These are phyloP conservation scores for Netelia virgata DNA, from an alignment of 2,888 invertebrate species.

Conservation along the genomic window DNA sequence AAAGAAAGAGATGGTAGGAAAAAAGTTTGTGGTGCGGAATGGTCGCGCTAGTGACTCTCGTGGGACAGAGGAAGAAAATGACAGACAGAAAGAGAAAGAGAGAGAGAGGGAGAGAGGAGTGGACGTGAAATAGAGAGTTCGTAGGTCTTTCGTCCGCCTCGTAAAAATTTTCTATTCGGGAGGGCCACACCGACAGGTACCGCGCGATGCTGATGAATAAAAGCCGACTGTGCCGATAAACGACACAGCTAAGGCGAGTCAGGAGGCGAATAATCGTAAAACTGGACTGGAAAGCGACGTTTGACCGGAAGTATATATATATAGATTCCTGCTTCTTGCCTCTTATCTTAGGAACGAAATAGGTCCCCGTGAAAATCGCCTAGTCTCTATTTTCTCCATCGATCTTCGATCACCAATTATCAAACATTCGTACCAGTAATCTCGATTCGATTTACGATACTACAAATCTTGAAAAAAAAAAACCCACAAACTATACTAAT, in stretches of 20 bases:
- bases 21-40: slow-evolving; percentile 71
- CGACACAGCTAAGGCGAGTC: neutral
- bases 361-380: slow-evolving; percentile 81
- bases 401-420: neutral
- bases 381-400: slow-evolving; percentile 16
- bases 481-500: no score
- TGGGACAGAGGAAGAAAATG: slow-evolving; percentile 71
- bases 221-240: slow-evolving; percentile 37
- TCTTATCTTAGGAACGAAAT: slow-evolving; percentile 34
- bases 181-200: slow-evolving; percentile 72
- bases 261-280: slow-evolving; percentile 76
- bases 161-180: slow-evolving; percentile 75
- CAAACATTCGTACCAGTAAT: no score
- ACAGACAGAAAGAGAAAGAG: slow-evolving; percentile 63
- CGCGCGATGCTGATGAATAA: slow-evolving; percentile 33
- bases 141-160: slow-evolving; percentile 76
- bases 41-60: slow-evolving; percentile 79
- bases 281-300: slow-evolving; percentile 75
- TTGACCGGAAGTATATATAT: slow-evolving; percentile 81
- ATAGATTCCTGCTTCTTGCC: neutral
- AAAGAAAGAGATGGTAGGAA: slow-evolving; percentile 57
- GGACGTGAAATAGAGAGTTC: slow-evolving; percentile 60
- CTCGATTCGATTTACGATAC: no score
- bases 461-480: no score
- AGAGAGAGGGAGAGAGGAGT: slow-evolving; percentile 73